These are phyloP conservation scores for Zygothrica quintamaculata DNA, from an alignment of 2,888 invertebrate genomes.

Conservation along the genomic window DNA sequence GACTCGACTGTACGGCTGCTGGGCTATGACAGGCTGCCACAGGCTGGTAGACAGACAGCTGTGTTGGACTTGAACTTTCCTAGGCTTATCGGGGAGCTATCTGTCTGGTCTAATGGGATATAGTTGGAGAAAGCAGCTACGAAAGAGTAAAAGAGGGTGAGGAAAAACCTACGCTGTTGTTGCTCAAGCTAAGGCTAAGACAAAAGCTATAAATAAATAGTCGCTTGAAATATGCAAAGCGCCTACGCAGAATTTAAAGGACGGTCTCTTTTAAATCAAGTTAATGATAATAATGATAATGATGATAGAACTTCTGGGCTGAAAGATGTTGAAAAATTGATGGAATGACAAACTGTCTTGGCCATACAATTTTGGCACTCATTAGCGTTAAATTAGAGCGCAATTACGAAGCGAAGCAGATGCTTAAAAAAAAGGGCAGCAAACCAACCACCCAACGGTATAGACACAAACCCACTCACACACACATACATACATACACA, in stretches of 20 bases:
- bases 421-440: slow-evolving; percentile 38
- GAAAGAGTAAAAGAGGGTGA: no score
- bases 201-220: slow-evolving; percentile 53
- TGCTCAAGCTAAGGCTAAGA: slow-evolving; percentile 5
- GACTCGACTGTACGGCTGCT: no score
- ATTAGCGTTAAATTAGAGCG: slow-evolving; percentile 76
- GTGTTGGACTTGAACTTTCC: slow-evolving; percentile 29
- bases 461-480: no score
- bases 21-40: no score
- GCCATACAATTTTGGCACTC: slow-evolving; percentile 67
- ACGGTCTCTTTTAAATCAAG: background rate
- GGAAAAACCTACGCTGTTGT: no score
- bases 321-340: slow-evolving; percentile 8
- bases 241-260: slow-evolving; percentile 36
- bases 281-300: slow-evolving; percentile 15
- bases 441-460: slow-evolving; percentile 18
- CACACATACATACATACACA: slow-evolving; percentile 16
- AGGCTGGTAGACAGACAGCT: slow-evolving; percentile 17
- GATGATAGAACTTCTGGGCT: background rate
- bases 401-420: slow-evolving; percentile 58
- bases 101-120: background rate
- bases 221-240: slow-evolving; percentile 47
- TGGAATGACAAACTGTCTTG: slow-evolving; percentile 44
- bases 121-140: background rate
- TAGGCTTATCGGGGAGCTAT: background rate